These are phyloP conservation scores for Hepsetus odoe DNA, from an alignment of 2,113 vertebrate species.

Conservation along the genomic window DNA sequence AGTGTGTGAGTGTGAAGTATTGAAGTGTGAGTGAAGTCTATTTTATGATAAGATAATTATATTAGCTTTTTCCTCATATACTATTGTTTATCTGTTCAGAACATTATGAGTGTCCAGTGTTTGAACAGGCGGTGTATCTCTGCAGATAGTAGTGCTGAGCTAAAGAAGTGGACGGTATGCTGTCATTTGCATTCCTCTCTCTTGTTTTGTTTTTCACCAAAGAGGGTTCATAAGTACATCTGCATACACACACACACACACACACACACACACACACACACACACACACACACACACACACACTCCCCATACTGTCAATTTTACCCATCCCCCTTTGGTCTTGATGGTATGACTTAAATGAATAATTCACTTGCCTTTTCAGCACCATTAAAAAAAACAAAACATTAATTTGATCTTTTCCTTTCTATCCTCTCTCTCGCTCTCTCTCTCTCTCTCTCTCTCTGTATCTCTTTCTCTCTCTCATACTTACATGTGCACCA, in stretches of 20 bases:
- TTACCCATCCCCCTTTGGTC: background rate
- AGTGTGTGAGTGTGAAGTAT: too few relatives aligned
- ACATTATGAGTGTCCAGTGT: too few relatives aligned
- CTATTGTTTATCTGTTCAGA: too few relatives aligned
- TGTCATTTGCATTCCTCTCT: too few relatives aligned
- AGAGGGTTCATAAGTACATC: too few relatives aligned
- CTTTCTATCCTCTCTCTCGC: background rate
- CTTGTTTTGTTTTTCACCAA: too few relatives aligned
- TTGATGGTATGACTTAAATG: conserved; percentile 31
- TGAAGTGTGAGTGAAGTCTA: too few relatives aligned
- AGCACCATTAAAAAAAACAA: conserved; percentile 28
- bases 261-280: conserved; percentile 23
- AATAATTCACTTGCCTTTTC: conserved; percentile 41
- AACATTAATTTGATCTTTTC: conserved; percentile 29
- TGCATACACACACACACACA: conserved; percentile 23
- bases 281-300: conserved; percentile 21
- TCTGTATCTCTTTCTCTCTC: background rate
- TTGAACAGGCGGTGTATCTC: too few relatives aligned
- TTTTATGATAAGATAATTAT: too few relatives aligned
- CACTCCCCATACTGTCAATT: conserved; percentile 2
- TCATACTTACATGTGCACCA: background rate
- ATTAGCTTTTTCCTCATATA: too few relatives aligned
- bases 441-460: background rate
- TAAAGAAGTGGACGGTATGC: too few relatives aligned
- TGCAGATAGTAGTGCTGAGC: too few relatives aligned